These are phyloP conservation scores for Sus scrofa DNA, from an alignment of 2,113 vertebrate species.

Conservation along the genomic window T2T-Sscrofa CM000823.6:13031001-13031500, in stretches of 20 bases:
- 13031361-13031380: too few relatives aligned
- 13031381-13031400: too few relatives aligned
- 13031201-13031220: background rate
- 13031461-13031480: background rate
- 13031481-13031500: background rate
- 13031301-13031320: background rate
- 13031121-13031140: background rate
- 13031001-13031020: rapidly evolving
- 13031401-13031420: too few relatives aligned
- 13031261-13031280: background rate
- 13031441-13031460: background rate
- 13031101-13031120: background rate
- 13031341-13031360: too few relatives aligned
- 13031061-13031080: background rate
- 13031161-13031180: background rate
- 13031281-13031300: background rate
- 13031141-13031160: background rate
- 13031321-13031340: background rate
- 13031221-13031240: background rate
- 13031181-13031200: background rate
- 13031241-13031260: background rate
- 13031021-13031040: rapidly evolving
- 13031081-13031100: background rate
- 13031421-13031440: too few relatives aligned
- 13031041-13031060: background rate